A percentile compares a stretch with the other conserved stretches of the same genome.
Evolutionary conservation across 2,797 vertebrate genomes (phyloP).

Genomic region (Rhynchotus rufescens): DNA sequence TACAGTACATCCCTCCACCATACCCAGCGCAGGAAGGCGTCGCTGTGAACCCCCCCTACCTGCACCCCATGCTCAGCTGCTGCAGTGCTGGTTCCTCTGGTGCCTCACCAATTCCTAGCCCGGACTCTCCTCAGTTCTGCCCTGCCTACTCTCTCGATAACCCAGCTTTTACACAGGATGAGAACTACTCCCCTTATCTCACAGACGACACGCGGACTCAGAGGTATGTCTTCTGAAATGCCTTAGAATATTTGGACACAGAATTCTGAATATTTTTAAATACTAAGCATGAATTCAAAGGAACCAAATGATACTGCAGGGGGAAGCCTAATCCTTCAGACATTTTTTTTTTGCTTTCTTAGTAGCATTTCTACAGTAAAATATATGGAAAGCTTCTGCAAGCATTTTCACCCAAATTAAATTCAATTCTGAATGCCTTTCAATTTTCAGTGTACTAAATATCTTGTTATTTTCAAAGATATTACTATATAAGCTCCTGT

Average conservation of each 20-base stretch:
- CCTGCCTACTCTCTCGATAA: constrained; percentile 77
- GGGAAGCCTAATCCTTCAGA: not conserved
- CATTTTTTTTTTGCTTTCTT: not conserved
- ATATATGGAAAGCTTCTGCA: not conserved
- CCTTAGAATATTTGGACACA: not conserved
- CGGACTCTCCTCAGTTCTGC: constrained; percentile 75
- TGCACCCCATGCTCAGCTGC: constrained; percentile 43
- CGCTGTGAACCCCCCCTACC: not conserved
- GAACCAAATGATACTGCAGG: not conserved
- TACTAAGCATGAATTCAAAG: not conserved
- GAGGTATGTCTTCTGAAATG: constrained; percentile 77
- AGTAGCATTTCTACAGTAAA: not conserved
- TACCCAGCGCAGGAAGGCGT: constrained; percentile 70
- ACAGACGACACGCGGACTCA: constrained; percentile 12
- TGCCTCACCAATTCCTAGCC: not conserved
- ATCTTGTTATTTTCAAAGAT: not conserved
- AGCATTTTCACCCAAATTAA: not conserved
- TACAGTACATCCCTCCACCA: constrained; percentile 82
- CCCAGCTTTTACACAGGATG: constrained; percentile 64
- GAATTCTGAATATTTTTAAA: not conserved
- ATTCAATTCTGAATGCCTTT: not conserved
- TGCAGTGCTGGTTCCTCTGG: constrained; percentile 33
- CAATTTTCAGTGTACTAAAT: not conserved
- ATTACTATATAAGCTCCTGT: not conserved
- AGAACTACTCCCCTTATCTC: constrained; percentile 13